Evolutionary conservation across 2,113 vertebrate species (phyloP).

Genomic region (Sander lucioperca): DNA sequence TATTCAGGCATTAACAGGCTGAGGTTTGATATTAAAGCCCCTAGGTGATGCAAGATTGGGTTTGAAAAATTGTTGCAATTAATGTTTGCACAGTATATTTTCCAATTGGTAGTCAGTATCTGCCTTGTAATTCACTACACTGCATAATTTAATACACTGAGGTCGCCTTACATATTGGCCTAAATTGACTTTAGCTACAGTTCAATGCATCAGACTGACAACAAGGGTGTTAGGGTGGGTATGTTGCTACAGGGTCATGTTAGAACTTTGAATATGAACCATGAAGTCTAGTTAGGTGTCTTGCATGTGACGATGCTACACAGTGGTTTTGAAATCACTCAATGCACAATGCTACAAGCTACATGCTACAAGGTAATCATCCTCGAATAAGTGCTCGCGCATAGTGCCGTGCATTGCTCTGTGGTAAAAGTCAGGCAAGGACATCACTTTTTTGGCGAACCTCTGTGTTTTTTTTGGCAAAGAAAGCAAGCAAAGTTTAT

Average conservation of each 20-base stretch:
- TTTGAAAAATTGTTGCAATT: constrained; percentile 55
- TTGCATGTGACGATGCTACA: neutral
- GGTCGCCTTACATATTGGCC: neutral
- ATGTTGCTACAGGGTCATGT: neutral
- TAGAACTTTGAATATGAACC: neutral
- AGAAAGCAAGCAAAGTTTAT: neutral
- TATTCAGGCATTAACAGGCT: constrained; percentile 47
- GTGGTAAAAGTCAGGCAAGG: neutral
- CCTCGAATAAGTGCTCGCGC: neutral
- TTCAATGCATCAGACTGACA: constrained; percentile 23
- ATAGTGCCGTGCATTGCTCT: neutral
- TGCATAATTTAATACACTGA: constrained; percentile 33
- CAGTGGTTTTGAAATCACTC: neutral
- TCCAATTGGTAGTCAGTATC: constrained; percentile 32
- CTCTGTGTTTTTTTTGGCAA: too few species aligned
- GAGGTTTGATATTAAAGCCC: constrained; percentile 59
- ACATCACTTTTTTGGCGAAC: too few species aligned
- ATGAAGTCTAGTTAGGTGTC: too few species aligned
- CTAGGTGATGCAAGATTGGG: constrained; percentile 38
- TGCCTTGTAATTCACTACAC: constrained; percentile 49
- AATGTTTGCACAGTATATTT: constrained; percentile 47
- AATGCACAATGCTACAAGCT: neutral
- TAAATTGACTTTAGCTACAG: constrained; percentile 26
- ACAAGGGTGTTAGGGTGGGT: neutral
- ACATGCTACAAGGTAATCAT: too few species aligned